phyloP scores from a whole-genome alignment of 2,888 invertebrate genomes.

The Papilio protenor region DNA sequence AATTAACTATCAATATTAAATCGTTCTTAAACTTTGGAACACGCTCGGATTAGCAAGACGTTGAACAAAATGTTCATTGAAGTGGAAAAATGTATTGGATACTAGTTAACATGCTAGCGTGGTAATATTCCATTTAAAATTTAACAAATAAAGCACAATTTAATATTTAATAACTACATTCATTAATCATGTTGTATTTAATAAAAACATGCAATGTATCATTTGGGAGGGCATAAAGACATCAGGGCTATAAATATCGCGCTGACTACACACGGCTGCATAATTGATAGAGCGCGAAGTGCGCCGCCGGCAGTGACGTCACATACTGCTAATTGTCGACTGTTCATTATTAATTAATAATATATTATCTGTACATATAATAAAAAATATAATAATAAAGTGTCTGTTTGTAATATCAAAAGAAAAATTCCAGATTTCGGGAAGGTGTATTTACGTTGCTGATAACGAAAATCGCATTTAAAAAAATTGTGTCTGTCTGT shows the following conservation, averaged over 20 bases:
- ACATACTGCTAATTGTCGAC: neutral
- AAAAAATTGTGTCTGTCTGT: no score
- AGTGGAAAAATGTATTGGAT: neutral
- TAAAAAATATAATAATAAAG: no score
- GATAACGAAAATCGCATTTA: no score
- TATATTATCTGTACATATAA: neutral
- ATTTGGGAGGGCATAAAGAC: neutral
- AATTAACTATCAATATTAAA: neutral
- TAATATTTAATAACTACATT: neutral
- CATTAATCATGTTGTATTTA: conserved; percentile 5
- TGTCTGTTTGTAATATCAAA: no score
- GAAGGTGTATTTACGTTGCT: no score
- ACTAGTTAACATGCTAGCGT: neutral
- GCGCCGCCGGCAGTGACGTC: neutral
- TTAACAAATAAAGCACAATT: neutral
- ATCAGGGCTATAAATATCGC: conserved; percentile 5
- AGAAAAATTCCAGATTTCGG: no score
- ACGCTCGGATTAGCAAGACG: neutral
- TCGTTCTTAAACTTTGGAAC: neutral
- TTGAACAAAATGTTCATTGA: neutral
- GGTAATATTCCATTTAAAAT: neutral
- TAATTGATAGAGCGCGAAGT: conserved; percentile 11
- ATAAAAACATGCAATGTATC: neutral
- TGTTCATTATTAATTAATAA: neutral
- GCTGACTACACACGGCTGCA: conserved; percentile 16